A percentile compares a stretch with the other conserved stretches of the same genome.
These are phyloP conservation scores for Chelonus insularis DNA, from an alignment of 1,140 invertebrate species.

Conservation along the genomic window DNA sequence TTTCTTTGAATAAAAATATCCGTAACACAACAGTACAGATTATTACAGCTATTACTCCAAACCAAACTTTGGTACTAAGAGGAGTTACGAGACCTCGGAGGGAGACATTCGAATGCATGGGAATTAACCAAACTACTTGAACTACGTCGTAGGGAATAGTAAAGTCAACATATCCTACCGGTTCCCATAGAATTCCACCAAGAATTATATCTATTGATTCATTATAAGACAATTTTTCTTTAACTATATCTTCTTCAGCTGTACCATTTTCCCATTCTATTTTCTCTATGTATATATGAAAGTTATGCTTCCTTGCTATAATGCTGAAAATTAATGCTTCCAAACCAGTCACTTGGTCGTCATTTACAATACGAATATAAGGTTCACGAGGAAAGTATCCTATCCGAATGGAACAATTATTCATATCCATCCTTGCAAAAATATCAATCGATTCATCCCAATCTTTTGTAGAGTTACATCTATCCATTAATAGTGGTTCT, in stretches of 20 bases:
- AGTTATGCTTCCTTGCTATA: conserved; percentile 3
- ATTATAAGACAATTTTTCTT: conserved; percentile 10
- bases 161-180: conserved; percentile 31
- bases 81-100: conserved; percentile 44
- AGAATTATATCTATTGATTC: conserved; percentile 41
- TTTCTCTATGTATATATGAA: not conserved
- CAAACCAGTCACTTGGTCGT: conserved; percentile 23
- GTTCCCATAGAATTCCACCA: conserved; percentile 41
- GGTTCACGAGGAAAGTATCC: conserved; percentile 40
- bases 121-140: conserved; percentile 45
- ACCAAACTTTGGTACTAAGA: conserved; percentile 42
- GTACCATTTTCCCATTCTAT: conserved; percentile 5
- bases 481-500: conserved; percentile 29
- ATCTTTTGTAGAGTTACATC: conserved; percentile 30
- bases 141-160: conserved; percentile 44
- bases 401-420: conserved; percentile 32
- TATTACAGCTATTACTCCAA: conserved; percentile 35
- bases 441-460: conserved; percentile 15
- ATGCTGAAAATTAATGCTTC: conserved; percentile 28
- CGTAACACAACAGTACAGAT: conserved; percentile 36
- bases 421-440: conserved; percentile 17
- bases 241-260: conserved; percentile 3
- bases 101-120: conserved; percentile 37
- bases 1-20: conserved; percentile 34
- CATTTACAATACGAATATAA: conserved; percentile 25